phyloP scores from a whole-genome alignment of 2,888 invertebrate species.

The Cenopis cana region DNA sequence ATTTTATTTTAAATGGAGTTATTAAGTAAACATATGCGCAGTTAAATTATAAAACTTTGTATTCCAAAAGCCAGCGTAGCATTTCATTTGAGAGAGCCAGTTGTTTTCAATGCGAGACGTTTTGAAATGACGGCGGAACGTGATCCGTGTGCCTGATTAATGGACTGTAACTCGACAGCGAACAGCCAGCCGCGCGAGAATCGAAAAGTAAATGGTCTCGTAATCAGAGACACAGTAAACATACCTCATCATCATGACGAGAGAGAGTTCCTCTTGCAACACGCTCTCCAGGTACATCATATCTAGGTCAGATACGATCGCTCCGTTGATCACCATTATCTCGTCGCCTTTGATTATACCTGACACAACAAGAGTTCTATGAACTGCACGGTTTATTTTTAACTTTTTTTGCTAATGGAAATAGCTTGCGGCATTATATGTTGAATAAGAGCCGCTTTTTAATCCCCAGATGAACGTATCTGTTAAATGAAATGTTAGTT shows the following conservation, averaged over 20 bases:
- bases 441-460: conserved; percentile 9
- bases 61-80: conserved; percentile 15
- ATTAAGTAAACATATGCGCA: conserved; percentile 13
- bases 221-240: conserved; percentile 43
- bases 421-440: not conserved
- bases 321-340: conserved; percentile 99
- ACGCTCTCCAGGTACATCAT: conserved; percentile 99
- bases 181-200: conserved; percentile 32
- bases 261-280: conserved; percentile 95
- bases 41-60: conserved; percentile 14
- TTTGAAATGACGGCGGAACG: conserved; percentile 24
- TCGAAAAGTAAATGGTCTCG: conserved; percentile 41
- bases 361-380: conserved; percentile 79
- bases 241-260: conserved; percentile 98
- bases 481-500: no score
- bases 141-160: conserved; percentile 40
- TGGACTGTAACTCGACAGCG: conserved; percentile 41
- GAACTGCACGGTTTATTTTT: conserved; percentile 62
- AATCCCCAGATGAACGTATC: no score
- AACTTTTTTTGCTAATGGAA: conserved; percentile 31
- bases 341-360: conserved; percentile 99
- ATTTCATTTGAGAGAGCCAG: conserved; percentile 23
- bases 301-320: conserved; percentile 98
- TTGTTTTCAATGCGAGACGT: conserved; percentile 32
- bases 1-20: conserved; percentile 3